phyloP scores from a whole-genome alignment of 2,888 invertebrate species.

The Brachycybe producta region DNA sequence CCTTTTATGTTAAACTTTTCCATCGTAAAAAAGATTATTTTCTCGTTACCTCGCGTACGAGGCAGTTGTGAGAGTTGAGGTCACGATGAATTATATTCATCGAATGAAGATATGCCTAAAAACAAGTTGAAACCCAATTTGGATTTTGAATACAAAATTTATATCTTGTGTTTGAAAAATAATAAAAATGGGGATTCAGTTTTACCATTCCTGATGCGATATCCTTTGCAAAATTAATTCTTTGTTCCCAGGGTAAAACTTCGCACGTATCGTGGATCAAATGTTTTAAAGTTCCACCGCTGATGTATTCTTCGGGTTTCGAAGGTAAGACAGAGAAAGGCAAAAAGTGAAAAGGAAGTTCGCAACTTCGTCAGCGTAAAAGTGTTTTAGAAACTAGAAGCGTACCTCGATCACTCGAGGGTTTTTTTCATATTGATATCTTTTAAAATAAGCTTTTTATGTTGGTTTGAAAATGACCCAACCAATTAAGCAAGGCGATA shows the following conservation, averaged over 20 bases:
- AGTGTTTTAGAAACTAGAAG: too few relatives aligned
- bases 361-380: too few relatives aligned
- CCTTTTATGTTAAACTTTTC: neutral
- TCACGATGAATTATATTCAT: slow-evolving; percentile 91
- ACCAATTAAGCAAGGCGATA: too few relatives aligned
- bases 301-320: slow-evolving; percentile 81
- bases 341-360: neutral
- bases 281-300: slow-evolving; percentile 78
- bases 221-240: slow-evolving; percentile 75
- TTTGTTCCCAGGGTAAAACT: slow-evolving; percentile 60
- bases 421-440: too few relatives aligned
- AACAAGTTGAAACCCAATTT: slow-evolving; percentile 17
- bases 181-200: neutral
- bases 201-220: slow-evolving; percentile 79
- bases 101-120: slow-evolving; percentile 63
- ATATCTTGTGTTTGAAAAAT: too few relatives aligned
- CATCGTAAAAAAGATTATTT: neutral
- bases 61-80: slow-evolving; percentile 88
- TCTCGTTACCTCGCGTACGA: slow-evolving; percentile 62
- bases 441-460: too few relatives aligned
- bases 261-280: slow-evolving; percentile 58
- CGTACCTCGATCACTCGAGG: too few relatives aligned
- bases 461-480: too few relatives aligned
- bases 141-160: too few relatives aligned
- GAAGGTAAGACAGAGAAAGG: slow-evolving; percentile 16